Conservation (phyloP, 2,113 vertebrate species). For the Gymnarchus niloticus region DNA sequence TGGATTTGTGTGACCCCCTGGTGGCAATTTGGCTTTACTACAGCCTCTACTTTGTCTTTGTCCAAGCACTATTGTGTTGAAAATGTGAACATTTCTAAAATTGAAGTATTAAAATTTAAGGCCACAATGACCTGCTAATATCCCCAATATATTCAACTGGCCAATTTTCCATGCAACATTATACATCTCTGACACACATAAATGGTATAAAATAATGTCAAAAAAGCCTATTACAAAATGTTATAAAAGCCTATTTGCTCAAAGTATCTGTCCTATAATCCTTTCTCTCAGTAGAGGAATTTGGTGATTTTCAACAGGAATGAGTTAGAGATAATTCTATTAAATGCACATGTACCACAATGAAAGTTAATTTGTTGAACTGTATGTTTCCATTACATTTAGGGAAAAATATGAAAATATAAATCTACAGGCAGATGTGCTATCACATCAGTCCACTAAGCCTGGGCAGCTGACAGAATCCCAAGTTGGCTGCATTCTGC, state of each 20-base stretch:
- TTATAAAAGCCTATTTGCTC: background rate
- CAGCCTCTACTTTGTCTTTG: background rate
- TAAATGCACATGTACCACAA: background rate
- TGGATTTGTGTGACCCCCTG: background rate
- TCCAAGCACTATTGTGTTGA: background rate
- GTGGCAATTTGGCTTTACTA: constrained; percentile 5
- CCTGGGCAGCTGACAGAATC: background rate
- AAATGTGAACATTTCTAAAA: background rate
- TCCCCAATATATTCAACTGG: too few species aligned
- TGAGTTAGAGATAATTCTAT: background rate
- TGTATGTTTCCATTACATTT: background rate
- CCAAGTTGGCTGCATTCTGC: background rate
- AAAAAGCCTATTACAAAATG: too few species aligned
- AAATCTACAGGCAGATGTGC: background rate
- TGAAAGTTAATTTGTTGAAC: background rate
- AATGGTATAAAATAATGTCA: too few species aligned
- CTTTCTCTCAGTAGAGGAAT: background rate
- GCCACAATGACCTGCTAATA: too few species aligned
- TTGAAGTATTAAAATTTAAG: too few species aligned
- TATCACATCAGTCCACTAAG: background rate
- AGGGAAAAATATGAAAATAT: background rate
- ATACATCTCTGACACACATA: too few species aligned
- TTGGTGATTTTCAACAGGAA: background rate
- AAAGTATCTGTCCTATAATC: background rate
- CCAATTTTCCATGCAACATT: too few species aligned